Conservation (phyloP, 2,797 vertebrate species). For the Silurus aristotelis region DNA sequence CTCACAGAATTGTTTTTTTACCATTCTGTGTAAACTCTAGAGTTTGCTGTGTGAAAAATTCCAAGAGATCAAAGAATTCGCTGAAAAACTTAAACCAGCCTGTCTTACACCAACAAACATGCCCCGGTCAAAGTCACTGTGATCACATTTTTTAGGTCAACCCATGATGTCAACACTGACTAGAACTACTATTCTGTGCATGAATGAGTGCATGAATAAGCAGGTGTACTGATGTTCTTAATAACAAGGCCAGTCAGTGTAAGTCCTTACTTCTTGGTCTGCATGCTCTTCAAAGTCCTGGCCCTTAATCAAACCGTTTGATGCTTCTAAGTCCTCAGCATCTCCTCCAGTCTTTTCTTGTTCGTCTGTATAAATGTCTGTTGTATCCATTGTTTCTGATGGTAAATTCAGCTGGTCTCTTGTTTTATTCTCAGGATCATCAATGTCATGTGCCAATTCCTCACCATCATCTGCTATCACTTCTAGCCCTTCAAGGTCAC, state of each 20-base stretch:
- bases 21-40: not conserved
- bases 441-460: conserved; percentile 44
- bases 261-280: not conserved
- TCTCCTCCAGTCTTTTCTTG: conserved; percentile 15
- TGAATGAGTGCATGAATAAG: not conserved
- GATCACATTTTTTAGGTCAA: not conserved
- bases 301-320: not conserved
- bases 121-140: not conserved
- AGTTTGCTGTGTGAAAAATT: not conserved
- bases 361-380: not conserved
- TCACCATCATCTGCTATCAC: conserved; percentile 72
- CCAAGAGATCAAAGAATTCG: not conserved
- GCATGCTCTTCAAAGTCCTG: not conserved
- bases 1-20: not conserved
- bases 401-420: not conserved
- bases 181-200: not conserved
- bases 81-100: not conserved
- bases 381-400: not conserved
- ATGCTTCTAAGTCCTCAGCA: not conserved
- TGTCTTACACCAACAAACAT: not conserved
- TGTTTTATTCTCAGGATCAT: conserved; percentile 31
- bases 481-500: conserved; percentile 73
- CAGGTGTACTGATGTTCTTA: not conserved
- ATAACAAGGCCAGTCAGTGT: no score
- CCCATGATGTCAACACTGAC: not conserved